Base-by-base conservation (phyloP, 2,888 invertebrate genomes). In the Amphipyra berbera region DNA sequence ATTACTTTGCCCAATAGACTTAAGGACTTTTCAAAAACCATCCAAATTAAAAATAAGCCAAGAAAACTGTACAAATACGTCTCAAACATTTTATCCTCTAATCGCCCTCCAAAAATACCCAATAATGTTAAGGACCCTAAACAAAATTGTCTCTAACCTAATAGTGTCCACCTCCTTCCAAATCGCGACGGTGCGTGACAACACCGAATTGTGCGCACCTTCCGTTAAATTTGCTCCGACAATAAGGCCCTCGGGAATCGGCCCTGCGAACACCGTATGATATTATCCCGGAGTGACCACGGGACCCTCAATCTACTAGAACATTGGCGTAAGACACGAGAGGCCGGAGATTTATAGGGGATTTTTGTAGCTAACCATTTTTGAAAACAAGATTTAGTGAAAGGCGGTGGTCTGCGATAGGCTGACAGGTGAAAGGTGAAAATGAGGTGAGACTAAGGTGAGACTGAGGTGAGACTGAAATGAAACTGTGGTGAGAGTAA, bases 181-280 rank as follows among this genome's bases (percentile, higher is more conserved):
- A 67, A 73, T 61, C 55, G 70, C 68, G 68, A 54, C 63, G 63
- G 53, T 40, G 73, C 72, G 81, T 80, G 76, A 74, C 76, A 76
- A 78, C 79, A 82, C 58, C 49, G 64, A 68, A 68, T 69, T 72
- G 69, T 54, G 80, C 76, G 71, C 79, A 81, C 81, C 84, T 88
- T 86, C 86, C 88, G 88, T 89, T 88, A 89, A 89, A 90, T 89
- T 88, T 89, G 84, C 64, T 79, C 81, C 76, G 81, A 87, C 89
- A 88, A 89, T 85, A 86, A 86, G 83, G 79, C 83, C 81, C 78
- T 60, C 62, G 82, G 84, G 82, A 81, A 63, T 76, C 70, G 72
- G 65, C 69, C 82, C 67, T 73, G 72, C 80, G 84, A 84, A 85
- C 82, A 75, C 74, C 75, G 79, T 76, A 76, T 77, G 82, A 81